A percentile compares a stretch with the other conserved stretches of the same genome.
Evolutionary conservation across 1,140 invertebrate species (phyloP).

Genomic region (Eciton burchellii): DNA sequence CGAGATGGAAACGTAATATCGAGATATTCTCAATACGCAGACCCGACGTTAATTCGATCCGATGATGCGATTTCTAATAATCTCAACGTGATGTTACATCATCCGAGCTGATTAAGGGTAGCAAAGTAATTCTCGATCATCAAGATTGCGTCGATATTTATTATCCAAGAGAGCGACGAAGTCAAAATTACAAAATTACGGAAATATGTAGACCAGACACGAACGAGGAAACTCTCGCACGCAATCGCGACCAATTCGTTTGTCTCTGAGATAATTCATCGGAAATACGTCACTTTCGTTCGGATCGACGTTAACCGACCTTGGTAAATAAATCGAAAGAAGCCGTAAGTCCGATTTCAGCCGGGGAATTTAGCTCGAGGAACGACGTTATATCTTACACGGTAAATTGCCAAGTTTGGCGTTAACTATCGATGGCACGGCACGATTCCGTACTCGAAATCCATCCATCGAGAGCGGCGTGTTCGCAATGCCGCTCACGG

Average conservation of each 20-base stretch:
- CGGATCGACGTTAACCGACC: too few relatives aligned
- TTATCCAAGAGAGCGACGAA: slow-evolving; percentile 2
- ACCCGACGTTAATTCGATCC: slow-evolving; percentile 9
- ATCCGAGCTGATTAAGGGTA: not conserved
- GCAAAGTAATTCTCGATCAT: not conserved
- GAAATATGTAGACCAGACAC: not conserved
- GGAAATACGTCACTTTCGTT: too few relatives aligned
- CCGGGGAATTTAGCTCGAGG: not conserved
- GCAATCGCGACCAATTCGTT: too few relatives aligned
- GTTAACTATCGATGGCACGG: slow-evolving; percentile 17
- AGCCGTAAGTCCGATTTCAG: not conserved
- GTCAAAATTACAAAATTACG: not conserved
- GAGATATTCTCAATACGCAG: slow-evolving; percentile 35
- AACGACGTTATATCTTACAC: not conserved
- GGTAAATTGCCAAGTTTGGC: slow-evolving; percentile 39
- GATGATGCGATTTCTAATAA: not conserved
- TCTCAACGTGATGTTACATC: not conserved
- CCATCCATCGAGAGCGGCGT: slow-evolving; percentile 32
- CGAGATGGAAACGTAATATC: not conserved
- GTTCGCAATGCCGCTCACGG: slow-evolving; percentile 36
- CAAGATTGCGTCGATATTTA: slow-evolving; percentile 1
- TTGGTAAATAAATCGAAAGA: too few relatives aligned
- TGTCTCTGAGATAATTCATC: too few relatives aligned
- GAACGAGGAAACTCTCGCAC: not conserved
- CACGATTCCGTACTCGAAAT: slow-evolving; percentile 44